These are phyloP conservation scores for Petrocephalus schoutedeni DNA, from an alignment of 2,797 vertebrate genomes.

Conservation along the genomic window DNA sequence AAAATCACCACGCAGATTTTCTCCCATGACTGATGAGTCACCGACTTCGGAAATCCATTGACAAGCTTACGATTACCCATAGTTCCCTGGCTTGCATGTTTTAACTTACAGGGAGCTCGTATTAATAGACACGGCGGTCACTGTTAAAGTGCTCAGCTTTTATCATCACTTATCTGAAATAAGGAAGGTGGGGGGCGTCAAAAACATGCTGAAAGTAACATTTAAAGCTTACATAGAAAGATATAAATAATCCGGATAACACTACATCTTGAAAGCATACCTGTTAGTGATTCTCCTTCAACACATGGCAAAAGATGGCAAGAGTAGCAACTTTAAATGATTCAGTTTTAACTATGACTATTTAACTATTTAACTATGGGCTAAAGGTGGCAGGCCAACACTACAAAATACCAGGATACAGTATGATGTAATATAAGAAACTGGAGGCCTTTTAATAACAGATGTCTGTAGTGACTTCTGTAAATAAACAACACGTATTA, in stretches of 20 bases:
- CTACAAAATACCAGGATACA: background rate
- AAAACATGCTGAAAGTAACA: conserved; percentile 11
- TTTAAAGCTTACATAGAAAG: conserved; percentile 27
- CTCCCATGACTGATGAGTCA: conserved; percentile 23
- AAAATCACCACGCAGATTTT: background rate
- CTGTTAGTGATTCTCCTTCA: conserved; percentile 11
- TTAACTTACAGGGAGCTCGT: conserved; percentile 14
- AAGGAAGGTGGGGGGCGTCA: conserved; percentile 18
- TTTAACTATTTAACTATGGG: background rate
- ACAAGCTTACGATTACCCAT: background rate
- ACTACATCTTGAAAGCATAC: conserved; percentile 22
- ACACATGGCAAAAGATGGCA: background rate
- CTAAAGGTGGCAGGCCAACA: background rate
- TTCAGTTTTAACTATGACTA: background rate
- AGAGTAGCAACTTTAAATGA: background rate
- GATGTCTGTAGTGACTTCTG: background rate
- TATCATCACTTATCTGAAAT: conserved; percentile 33
- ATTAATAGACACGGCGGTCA: conserved; percentile 29
- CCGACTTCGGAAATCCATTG: conserved; percentile 18
- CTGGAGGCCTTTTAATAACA: background rate
- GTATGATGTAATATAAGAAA: background rate
- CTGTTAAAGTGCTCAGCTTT: conserved; percentile 24
- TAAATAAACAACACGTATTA: background rate
- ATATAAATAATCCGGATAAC: conserved; percentile 17
- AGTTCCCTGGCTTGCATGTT: conserved; percentile 22